Base-by-base conservation (phyloP, 2,113 vertebrate species). In the Orientallactaga bullata region DNA sequence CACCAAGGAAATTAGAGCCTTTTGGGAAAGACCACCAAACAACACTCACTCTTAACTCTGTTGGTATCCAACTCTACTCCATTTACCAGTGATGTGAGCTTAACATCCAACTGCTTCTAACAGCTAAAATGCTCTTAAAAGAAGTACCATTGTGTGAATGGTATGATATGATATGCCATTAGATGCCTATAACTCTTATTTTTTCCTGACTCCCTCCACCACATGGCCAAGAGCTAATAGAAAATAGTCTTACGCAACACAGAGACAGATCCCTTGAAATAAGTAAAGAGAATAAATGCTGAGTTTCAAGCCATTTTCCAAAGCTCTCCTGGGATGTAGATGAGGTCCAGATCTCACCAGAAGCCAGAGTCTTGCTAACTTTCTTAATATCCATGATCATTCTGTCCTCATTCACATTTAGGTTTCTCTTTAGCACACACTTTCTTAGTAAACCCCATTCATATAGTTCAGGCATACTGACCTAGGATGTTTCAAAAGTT, bases 401-500 rank as follows among this genome's bases (percentile, higher is more conserved):
- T 26, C 24, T 58, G 30, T 65, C 11, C 26, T 32, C n/a, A n/a
- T 3, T 26, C 4, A 2, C 16, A 32, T 0, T 47, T 0, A n/a
- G 4, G 11, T 65, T 89, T 68, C 30, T 61, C 15, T 82, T 7
- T 21, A 13, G 15, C 4, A 12, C 5, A 16, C 0, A 61, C 28
- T 24, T 77, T 42, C 10, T 85, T 69, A 35, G 18, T 13, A 71
- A 84, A 71, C 87, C 76, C n/a, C 26, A 77, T 76, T 3, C 4
- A 28, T 1, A 1, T 35, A 18, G 37, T 23, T 20, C 6, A 51
- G 13, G 10, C 82, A 73, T 12, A 6, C 1, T 32, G 74, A 32
- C 8, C 12, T 23, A 35, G 9, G 21, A 32, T 23, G 3, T 15
- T 20, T 47, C 4, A 76, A 80, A 28, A 39, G 42, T 10, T n/a